phyloP scores from a whole-genome alignment of 2,888 invertebrate genomes.

The Autographa gamma region DNA sequence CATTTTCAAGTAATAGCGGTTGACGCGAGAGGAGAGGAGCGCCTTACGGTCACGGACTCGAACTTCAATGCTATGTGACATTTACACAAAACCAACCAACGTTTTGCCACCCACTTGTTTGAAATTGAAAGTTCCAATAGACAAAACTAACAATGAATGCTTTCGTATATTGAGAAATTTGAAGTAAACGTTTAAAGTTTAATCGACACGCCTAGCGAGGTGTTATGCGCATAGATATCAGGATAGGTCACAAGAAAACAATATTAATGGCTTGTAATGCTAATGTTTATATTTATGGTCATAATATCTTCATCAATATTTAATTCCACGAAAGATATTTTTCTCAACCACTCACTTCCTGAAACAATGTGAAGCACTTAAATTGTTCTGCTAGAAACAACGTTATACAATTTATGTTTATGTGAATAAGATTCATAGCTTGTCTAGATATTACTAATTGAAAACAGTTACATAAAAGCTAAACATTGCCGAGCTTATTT shows the following conservation, averaged over 20 bases:
- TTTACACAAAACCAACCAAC: conserved; percentile 65
- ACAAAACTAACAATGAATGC: conserved; percentile 45
- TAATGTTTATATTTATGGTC: no score
- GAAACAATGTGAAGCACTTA: no score
- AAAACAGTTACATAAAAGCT: not conserved
- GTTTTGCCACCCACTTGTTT: conserved; percentile 57
- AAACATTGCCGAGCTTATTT: not conserved
- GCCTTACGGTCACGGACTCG: conserved; percentile 76
- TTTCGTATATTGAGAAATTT: conserved; percentile 48
- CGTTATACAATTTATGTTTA: no score
- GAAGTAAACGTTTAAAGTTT: conserved; percentile 31
- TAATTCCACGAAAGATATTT: no score
- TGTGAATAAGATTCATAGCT: no score
- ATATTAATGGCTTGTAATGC: not conserved
- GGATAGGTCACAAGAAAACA: not conserved
- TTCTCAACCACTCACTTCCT: no score
- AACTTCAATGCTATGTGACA: conserved; percentile 74
- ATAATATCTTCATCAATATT: no score
- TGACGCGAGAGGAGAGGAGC: conserved; percentile 72
- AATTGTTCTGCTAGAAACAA: no score
- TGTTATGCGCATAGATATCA: not conserved
- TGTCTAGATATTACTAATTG: not conserved
- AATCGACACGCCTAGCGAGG: conserved; percentile 12
- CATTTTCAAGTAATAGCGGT: conserved; percentile 65
- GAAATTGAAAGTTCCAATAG: conserved; percentile 57